Evolutionary conservation across 1,140 invertebrate genomes (phyloP), one percentile per base, ranked within the genome.

Genomic region (Drosophila arawakana): DNA sequence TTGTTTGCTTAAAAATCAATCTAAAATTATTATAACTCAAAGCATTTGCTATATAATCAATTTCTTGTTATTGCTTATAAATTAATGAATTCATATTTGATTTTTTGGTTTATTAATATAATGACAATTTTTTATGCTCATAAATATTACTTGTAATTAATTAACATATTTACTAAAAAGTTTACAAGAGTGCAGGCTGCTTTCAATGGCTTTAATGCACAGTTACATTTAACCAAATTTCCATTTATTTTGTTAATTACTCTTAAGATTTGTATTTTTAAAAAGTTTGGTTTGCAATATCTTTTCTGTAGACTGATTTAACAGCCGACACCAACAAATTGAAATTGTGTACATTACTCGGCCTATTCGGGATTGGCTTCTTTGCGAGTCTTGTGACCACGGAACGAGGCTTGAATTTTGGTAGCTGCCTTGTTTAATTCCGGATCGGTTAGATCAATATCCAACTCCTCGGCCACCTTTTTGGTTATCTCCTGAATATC

Each of bases 401-500:
- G 95, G 95, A 98, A 98, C 47, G 97, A 97, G 39, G 97, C 97
- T 93, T 98, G 97, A 63, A 98, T 98, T 93, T 98, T 98, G 68
- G 96, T 96, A 34, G 97, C 97, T 5, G 97, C 97, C 92, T 98
- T 97, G 93, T 98, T 96, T 60, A 98, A 93, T 72, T 98, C 97
- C 6, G 96, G 96, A 93, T 97, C 96, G 62, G 95, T 94, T 47
- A 97, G 93, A 92, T 97, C 96, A 73, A 97, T 96, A 91, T 96
- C 95, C 81, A 96, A 92, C 82, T 96, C 95, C 78, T 96, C 95
- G 57, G 94, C 93, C 86, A 93, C 92, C 73, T 92, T 92, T 60
- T 92, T 92, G 67, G 92, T 92, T 63, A 92, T 92, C 73, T 92
- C 91, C 74, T 92, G 78, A 15, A 93, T 91, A 60, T 93, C 93